A percentile compares a stretch with the other conserved stretches of the same genome.
These are phyloP conservation scores for Momotus momota DNA, from an alignment of 2,797 vertebrate genomes.

Conservation along the genomic window DNA sequence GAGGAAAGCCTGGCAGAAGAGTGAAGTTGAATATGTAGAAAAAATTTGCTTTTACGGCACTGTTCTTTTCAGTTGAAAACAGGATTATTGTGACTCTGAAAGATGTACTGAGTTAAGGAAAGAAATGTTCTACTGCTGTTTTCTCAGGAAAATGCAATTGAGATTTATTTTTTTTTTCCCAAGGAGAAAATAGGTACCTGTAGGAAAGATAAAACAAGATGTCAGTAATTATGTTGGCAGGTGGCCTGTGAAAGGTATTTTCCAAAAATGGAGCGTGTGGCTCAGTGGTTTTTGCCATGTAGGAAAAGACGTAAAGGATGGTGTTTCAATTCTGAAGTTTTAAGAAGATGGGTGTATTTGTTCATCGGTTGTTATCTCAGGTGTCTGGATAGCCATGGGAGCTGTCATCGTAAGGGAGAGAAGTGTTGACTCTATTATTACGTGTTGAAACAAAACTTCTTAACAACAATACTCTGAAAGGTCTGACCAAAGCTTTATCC, in stretches of 20 bases:
- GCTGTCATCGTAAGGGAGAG: neutral
- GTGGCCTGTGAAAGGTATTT: neutral
- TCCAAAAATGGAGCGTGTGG: fast-evolving
- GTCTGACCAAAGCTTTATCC: neutral
- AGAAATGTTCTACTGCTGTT: neutral
- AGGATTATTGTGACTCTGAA: neutral
- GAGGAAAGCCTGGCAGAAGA: neutral
- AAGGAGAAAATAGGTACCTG: neutral
- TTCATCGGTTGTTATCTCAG: too few species aligned
- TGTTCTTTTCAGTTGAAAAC: neutral
- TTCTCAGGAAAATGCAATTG: neutral
- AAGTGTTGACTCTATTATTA: neutral
- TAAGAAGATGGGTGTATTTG: neutral
- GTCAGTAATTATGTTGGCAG: neutral
- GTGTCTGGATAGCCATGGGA: neutral
- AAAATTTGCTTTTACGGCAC: neutral
- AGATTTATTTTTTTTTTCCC: neutral
- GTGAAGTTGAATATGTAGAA: neutral
- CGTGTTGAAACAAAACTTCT: neutral
- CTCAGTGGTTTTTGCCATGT: neutral
- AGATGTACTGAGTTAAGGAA: neutral
- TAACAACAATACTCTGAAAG: neutral
- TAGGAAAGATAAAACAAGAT: neutral
- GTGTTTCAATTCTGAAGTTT: neutral
- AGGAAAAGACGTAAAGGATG: neutral